phyloP scores from a whole-genome alignment of 2,113 vertebrate genomes.

The Bubo scandiacus region DNA sequence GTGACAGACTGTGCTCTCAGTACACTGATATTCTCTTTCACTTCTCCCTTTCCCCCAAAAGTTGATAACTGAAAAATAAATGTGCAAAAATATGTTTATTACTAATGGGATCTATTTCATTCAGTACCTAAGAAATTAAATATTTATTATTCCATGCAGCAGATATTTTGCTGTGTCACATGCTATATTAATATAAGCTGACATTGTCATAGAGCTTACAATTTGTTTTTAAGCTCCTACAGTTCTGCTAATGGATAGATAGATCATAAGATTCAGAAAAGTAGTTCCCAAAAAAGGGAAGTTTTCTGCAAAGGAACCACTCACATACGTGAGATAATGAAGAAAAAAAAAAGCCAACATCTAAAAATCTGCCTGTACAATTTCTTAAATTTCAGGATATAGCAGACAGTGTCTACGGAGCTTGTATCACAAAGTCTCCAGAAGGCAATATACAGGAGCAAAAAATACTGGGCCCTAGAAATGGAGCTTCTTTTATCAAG shows the following conservation, averaged over 20 bases:
- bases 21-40: not conserved
- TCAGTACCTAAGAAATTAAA: not conserved
- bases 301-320: not conserved
- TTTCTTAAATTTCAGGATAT: not conserved
- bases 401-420: not conserved
- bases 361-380: not conserved
- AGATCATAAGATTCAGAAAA: not conserved
- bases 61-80: conserved; percentile 31
- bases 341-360: not conserved
- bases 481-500: not conserved
- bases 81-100: conserved; percentile 20
- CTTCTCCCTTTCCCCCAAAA: not conserved
- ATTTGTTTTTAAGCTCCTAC: not conserved
- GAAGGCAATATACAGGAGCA: not conserved
- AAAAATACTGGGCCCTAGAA: not conserved
- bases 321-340: not conserved
- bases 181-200: not conserved
- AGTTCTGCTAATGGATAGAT: not conserved
- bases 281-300: not conserved
- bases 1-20: conserved; percentile 43
- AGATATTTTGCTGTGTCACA: not conserved
- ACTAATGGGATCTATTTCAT: not conserved
- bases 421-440: not conserved
- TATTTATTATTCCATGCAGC: not conserved
- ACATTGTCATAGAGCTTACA: not conserved